phyloP scores from a whole-genome alignment of 2,113 vertebrate genomes.

The Rhinopomastus cyanomelas region DNA sequence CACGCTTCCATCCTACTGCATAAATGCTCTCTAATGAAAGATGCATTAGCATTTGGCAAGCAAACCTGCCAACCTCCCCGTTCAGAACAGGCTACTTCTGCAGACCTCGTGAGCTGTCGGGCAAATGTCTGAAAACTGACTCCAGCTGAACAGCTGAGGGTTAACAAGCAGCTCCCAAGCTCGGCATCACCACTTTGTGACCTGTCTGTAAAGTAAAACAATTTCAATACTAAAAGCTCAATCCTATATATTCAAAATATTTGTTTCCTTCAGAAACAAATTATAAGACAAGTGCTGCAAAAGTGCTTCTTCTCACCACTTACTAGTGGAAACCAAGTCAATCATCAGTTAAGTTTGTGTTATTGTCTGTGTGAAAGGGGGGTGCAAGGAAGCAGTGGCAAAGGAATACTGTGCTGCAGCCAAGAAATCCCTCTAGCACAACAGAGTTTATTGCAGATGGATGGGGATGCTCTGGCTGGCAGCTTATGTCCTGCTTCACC shows the following conservation, averaged over 20 bases:
- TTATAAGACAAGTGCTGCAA: background rate
- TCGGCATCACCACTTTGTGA: background rate
- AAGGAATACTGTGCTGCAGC: background rate
- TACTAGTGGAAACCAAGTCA: background rate
- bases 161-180: background rate
- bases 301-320: background rate
- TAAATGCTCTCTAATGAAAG: background rate
- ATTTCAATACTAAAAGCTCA: background rate
- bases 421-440: background rate
- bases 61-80: background rate
- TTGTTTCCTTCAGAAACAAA: background rate
- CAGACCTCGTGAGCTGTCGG: background rate
- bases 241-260: background rate
- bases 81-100: background rate
- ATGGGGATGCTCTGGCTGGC: background rate
- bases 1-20: background rate
- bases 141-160: background rate
- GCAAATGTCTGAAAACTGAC: background rate
- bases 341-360: background rate
- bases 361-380: background rate
- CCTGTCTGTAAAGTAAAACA: background rate
- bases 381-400: background rate
- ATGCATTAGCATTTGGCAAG: background rate
- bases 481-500: background rate
- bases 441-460: background rate